phyloP scores from a whole-genome alignment of 1,140 invertebrate genomes.

The Aphis gossypii region DNA sequence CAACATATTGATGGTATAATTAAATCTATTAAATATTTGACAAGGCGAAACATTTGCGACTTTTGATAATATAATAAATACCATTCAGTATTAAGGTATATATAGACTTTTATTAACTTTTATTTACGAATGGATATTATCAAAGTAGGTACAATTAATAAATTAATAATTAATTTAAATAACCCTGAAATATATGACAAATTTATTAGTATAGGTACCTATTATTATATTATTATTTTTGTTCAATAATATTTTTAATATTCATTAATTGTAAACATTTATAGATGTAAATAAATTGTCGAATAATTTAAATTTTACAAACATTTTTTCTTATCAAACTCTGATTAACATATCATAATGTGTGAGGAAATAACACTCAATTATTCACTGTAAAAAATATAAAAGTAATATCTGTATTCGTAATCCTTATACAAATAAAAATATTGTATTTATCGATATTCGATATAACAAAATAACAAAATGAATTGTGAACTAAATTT shows the following conservation, averaged over 20 bases:
- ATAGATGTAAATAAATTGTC: not conserved
- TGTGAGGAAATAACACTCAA: not conserved
- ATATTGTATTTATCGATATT: not conserved
- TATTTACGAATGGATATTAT: too few relatives aligned
- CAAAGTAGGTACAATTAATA: not conserved
- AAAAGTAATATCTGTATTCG: not conserved
- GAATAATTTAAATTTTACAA: not conserved
- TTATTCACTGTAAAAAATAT: not conserved
- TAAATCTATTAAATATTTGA: not conserved
- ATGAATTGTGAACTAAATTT: not conserved
- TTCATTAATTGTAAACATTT: not conserved
- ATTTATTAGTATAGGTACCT: too few relatives aligned
- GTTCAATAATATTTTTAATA: not conserved
- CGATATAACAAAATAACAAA: too few relatives aligned
- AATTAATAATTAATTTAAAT: not conserved
- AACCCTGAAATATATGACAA: not conserved
- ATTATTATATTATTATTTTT: not conserved
- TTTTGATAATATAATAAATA: not conserved
- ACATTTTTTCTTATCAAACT: not conserved
- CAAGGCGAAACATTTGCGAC: not conserved
- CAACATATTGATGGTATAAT: not conserved
- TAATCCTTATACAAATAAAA: not conserved
- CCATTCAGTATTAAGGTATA: not conserved
- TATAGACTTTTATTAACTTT: not conserved
- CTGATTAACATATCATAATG: not conserved